Percentiles rank a stretch among this genome's conserved stretches.
phyloP scores from a whole-genome alignment of 2,888 invertebrate genomes.

The Leucophenga montana region DNA sequence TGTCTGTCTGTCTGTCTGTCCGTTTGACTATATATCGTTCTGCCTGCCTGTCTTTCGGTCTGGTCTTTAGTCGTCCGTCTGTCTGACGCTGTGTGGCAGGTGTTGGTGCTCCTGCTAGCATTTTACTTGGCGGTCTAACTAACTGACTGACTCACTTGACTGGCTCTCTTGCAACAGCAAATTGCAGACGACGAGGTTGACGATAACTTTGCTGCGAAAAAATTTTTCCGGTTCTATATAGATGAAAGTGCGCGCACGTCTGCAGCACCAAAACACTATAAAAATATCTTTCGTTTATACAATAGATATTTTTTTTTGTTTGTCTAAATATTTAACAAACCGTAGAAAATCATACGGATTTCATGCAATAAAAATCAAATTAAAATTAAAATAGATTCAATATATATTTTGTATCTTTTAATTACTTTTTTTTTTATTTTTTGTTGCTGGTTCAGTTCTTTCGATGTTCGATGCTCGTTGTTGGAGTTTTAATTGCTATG shows the following conservation, averaged over 20 bases:
- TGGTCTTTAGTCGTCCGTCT: too few relatives aligned
- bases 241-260: conserved; percentile 1
- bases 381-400: conserved; percentile 21
- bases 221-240: conserved; percentile 17
- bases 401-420: conserved; percentile 23
- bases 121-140: neutral
- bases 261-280: conserved; percentile 15
- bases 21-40: too few relatives aligned
- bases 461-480: neutral
- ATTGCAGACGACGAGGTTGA: conserved; percentile 50
- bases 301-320: conserved; percentile 10
- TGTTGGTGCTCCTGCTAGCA: conserved; percentile 23
- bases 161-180: conserved; percentile 43
- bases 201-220: conserved; percentile 26
- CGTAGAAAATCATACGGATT: conserved; percentile 46
- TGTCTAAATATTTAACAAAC: conserved; percentile 16
- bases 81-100: conserved; percentile 2
- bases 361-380: conserved; percentile 37
- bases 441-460: neutral
- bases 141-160: conserved; percentile 14
- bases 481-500: conserved; percentile 3
- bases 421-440: conserved; percentile 6
- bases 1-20: too few relatives aligned
- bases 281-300: conserved; percentile 41
- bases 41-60: too few relatives aligned